Percentiles rank a stretch among this genome's conserved stretches.
Evolutionary conservation across 2,888 invertebrate species (phyloP).

Genomic region (Drosophila infuscata): DNA sequence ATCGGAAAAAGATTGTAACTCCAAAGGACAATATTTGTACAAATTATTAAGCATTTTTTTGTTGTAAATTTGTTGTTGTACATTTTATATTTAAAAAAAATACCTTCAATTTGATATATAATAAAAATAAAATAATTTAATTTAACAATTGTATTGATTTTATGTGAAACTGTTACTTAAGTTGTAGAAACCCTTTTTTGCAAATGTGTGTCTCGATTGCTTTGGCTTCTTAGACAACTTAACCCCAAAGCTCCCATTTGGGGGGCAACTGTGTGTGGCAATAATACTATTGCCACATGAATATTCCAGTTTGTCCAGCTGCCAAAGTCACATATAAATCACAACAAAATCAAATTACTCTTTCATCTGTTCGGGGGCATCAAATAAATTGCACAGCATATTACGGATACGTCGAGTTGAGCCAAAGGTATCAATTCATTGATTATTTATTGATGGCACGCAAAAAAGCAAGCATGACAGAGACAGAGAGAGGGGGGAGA

Average conservation of each 20-base stretch:
- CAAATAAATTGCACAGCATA: slow-evolving; percentile 69
- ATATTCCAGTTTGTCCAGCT: slow-evolving; percentile 47
- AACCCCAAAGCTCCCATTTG: no score
- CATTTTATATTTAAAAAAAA: not conserved
- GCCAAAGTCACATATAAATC: slow-evolving; percentile 61
- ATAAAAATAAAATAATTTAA: not conserved
- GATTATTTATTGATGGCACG: slow-evolving; percentile 78
- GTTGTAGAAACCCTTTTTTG: not conserved
- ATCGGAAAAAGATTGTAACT: not conserved
- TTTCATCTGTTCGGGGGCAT: slow-evolving; percentile 62
- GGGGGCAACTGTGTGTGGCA: slow-evolving; percentile 3
- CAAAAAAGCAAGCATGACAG: slow-evolving; percentile 33
- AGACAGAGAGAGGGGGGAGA: not conserved
- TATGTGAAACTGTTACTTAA: not conserved
- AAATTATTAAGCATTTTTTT: not conserved
- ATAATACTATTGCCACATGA: slow-evolving; percentile 30
- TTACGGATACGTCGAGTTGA: slow-evolving; percentile 65
- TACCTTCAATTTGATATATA: not conserved
- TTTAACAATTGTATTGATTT: not conserved
- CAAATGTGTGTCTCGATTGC: slow-evolving; percentile 27
- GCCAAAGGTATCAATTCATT: slow-evolving; percentile 68
- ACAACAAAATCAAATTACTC: slow-evolving; percentile 77
- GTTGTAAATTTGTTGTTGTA: no score
- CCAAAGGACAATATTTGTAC: not conserved
- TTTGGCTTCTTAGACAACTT: not conserved